Evolutionary conservation across 64 coral and sea anemone genomes (phyloP).

Genomic region (Dendrophyllia cribrosa): DNA sequence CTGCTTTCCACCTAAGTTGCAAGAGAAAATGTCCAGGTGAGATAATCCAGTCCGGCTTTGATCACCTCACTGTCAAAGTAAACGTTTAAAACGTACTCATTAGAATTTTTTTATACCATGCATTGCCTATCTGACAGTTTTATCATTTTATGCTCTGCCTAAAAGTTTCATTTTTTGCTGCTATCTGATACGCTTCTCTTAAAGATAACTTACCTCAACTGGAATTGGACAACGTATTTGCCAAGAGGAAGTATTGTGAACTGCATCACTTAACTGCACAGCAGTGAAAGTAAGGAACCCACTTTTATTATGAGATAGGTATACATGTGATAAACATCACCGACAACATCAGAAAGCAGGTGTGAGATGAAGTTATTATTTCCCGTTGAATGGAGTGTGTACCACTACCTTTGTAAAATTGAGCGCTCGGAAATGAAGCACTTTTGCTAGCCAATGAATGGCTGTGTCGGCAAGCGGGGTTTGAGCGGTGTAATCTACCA

Average conservation of each 20-base stretch:
- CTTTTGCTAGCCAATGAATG: conserved; percentile 7
- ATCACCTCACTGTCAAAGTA: too few species aligned
- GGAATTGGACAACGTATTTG: not conserved
- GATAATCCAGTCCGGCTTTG: too few species aligned
- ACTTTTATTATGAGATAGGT: conserved; percentile 16
- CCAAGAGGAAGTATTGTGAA: conserved; percentile 5
- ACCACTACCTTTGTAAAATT: not conserved
- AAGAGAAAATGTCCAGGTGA: too few species aligned
- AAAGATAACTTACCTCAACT: not conserved
- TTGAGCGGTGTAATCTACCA: not conserved
- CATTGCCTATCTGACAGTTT: not conserved
- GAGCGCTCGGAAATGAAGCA: conserved; percentile 24
- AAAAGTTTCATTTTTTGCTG: not conserved
- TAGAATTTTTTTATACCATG: conserved; percentile 2
- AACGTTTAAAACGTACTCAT: not conserved
- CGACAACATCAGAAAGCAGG: conserved; percentile 8
- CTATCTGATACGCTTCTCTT: not conserved
- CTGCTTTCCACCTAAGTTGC: not conserved
- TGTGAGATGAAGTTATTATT: conserved; percentile 2
- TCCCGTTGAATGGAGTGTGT: not conserved
- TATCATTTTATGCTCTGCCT: conserved; percentile 23
- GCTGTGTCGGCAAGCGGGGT: not conserved
- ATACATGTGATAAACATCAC: conserved; percentile 26
- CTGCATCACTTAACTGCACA: conserved; percentile 10
- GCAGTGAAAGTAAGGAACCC: conserved; percentile 21